Base-by-base conservation (phyloP, 2,113 vertebrate species). In the Burhinus oedicnemus region DNA sequence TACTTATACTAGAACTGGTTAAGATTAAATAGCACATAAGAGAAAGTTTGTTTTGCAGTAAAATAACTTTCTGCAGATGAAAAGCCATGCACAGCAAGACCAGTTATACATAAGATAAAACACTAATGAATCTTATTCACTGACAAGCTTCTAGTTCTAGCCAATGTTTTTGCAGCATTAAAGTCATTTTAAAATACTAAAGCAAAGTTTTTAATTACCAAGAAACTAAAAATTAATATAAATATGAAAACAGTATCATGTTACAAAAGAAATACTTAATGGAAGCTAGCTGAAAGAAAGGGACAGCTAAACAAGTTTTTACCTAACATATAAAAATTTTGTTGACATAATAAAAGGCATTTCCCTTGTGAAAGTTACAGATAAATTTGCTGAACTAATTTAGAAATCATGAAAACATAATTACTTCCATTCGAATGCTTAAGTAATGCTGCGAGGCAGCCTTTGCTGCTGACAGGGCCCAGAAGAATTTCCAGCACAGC, bases 351-450 rank as follows among this genome's bases (percentile, higher is more conserved):
- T 97, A 96, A 97, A 97, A 96, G 89, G 68, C n/a, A 30, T 89
- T 80, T 97, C 77, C 87, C 93, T 87, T 85, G 78, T 97, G 92
- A 97, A 97, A 95, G 49, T 77, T 93, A 86, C 15, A 91, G 57
- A 96, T 93, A 79, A 96, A 97, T 97, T 95, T 97, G 49, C 89
- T 83, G 87, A 95, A 93, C 69, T 96, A 97, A 97, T 95, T 96
- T 93, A 96, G 69, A 96, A 98, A 97, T 66, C 86, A 97, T 36
- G 83, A 97, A 98, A 98, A 97, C 38, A 92, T 96, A 98, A 98
- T 98, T 96, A 95, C 74, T 97, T 96, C 75, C 42, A 89, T 86
- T 93, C 96, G 78, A 97, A 97, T 95, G 92, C 85, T 95, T 96
- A 96, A 97, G 90, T 94, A 96, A 96, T 70, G 79, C 80, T 94